A percentile compares a stretch with the other conserved stretches of the same genome.
Conservation (phyloP, 2,113 vertebrate species). For the Cebidichthys violaceus region DNA sequence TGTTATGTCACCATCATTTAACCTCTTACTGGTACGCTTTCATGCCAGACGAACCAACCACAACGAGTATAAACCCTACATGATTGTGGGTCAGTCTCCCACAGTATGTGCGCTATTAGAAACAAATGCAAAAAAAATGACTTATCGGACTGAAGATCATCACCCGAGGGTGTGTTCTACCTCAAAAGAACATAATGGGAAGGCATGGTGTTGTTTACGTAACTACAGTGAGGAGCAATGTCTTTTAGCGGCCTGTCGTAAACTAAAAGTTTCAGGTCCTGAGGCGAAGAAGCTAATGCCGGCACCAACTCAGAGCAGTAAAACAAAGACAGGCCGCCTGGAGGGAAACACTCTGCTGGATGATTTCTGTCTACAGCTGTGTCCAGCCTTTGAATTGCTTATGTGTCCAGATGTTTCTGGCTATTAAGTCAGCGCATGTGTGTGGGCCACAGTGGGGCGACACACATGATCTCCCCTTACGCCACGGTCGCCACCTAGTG, state of each 20-base stretch:
- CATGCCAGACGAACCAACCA: not conserved
- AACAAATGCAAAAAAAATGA: conserved; percentile 12
- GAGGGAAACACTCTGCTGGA: conserved; percentile 52
- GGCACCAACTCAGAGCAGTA: conserved; percentile 42
- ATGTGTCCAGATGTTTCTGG: conserved; percentile 69
- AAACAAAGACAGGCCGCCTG: conserved; percentile 54
- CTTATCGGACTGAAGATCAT: conserved; percentile 25
- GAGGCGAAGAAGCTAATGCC: conserved; percentile 33
- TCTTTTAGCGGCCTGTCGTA: conserved; percentile 42
- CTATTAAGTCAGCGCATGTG: conserved; percentile 40
- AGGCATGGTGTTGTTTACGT: conserved; percentile 36
- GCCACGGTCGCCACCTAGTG: conserved; percentile 47
- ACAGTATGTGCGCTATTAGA: not conserved
- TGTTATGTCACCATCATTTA: not conserved
- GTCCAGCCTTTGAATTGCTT: conserved; percentile 60
- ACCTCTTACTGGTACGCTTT: not conserved
- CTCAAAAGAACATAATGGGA: conserved; percentile 36
- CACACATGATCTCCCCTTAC: not conserved
- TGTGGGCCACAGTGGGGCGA: conserved; percentile 23
- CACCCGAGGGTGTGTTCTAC: conserved; percentile 31
- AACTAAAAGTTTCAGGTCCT: conserved; percentile 47
- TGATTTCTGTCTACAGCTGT: conserved; percentile 64
- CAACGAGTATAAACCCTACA: not conserved
- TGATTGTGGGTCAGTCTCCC: not conserved
- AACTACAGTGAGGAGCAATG: conserved; percentile 29